Evolutionary conservation across 2,797 vertebrate species (phyloP).

Genomic region (Chanos chanos): DNA sequence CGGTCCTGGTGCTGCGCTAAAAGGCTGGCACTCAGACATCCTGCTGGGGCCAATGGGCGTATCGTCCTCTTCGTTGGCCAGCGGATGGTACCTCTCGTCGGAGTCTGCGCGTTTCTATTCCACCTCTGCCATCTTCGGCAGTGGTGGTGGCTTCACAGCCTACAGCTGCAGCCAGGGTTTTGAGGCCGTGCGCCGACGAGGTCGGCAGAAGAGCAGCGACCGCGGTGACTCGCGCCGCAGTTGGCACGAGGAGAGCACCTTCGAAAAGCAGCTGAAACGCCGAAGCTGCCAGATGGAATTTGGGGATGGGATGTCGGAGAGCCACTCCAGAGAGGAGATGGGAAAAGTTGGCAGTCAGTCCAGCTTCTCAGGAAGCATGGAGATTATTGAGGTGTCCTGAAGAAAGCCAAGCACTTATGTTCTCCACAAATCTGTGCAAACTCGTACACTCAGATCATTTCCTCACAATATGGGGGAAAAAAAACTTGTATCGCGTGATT

Average conservation of each 20-base stretch:
- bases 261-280: constrained; percentile 95
- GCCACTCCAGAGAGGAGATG: constrained; percentile 80
- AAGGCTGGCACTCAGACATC: constrained; percentile 95
- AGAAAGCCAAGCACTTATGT: neutral
- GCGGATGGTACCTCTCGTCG: constrained; percentile 84
- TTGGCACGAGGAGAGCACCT: constrained; percentile 96
- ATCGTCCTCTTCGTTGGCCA: constrained; percentile 67
- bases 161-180: constrained; percentile 79
- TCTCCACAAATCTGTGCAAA: neutral
- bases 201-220: constrained; percentile 74
- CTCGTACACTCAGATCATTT: neutral
- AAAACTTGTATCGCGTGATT: neutral
- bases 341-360: constrained; percentile 80
- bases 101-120: constrained; percentile 85
- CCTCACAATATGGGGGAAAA: neutral
- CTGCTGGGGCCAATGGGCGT: constrained; percentile 76
- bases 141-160: constrained; percentile 53
- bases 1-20: constrained; percentile 67
- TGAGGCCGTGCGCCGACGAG: constrained; percentile 78
- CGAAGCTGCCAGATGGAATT: constrained; percentile 97
- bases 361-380: constrained; percentile 94
- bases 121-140: constrained; percentile 73
- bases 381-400: constrained; percentile 96
- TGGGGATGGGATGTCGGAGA: constrained; percentile 79
- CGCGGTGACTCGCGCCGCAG: constrained; percentile 84